Percentiles rank a stretch among this genome's conserved stretches.
Evolutionary conservation across 2,888 invertebrate species (phyloP).

Genomic region (Drosophila birchii): DNA sequence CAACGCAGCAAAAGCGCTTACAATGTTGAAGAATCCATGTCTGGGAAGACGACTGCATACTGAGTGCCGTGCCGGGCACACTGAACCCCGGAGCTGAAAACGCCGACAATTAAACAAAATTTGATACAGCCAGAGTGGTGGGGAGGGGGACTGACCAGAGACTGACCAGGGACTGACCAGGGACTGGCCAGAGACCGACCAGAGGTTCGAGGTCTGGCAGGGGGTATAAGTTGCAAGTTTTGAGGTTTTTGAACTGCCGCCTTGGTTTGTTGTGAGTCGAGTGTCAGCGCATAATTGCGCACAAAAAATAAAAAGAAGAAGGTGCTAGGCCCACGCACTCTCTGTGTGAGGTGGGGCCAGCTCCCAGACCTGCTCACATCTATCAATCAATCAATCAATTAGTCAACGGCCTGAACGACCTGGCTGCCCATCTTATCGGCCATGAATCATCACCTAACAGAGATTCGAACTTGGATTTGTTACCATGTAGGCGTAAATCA

Average conservation of each 20-base stretch:
- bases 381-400: constrained; percentile 62
- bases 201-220: neutral
- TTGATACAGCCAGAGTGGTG: constrained; percentile 70
- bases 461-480: constrained; percentile 2
- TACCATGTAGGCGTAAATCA: constrained; percentile 25
- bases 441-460: constrained; percentile 54
- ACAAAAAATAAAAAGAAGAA: neutral
- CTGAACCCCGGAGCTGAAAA: constrained; percentile 12
- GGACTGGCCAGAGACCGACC: neutral
- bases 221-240: constrained; percentile 62
- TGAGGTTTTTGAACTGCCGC: constrained; percentile 68
- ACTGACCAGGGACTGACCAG: neutral
- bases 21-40: constrained; percentile 74
- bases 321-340: neutral
- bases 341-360: neutral
- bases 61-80: constrained; percentile 3
- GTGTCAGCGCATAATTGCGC: constrained; percentile 72
- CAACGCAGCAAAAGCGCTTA: constrained; percentile 76
- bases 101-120: constrained; percentile 73
- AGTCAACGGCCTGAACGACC: constrained; percentile 42
- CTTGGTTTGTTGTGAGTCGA: constrained; percentile 23
- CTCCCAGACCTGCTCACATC: constrained; percentile 9
- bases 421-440: constrained; percentile 32
- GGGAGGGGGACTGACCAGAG: neutral
- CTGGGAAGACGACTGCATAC: constrained; percentile 57